Evolutionary conservation across 2,113 vertebrate species (phyloP), one percentile per base, ranked within the genome.

Genomic region (Passer domesticus): DNA sequence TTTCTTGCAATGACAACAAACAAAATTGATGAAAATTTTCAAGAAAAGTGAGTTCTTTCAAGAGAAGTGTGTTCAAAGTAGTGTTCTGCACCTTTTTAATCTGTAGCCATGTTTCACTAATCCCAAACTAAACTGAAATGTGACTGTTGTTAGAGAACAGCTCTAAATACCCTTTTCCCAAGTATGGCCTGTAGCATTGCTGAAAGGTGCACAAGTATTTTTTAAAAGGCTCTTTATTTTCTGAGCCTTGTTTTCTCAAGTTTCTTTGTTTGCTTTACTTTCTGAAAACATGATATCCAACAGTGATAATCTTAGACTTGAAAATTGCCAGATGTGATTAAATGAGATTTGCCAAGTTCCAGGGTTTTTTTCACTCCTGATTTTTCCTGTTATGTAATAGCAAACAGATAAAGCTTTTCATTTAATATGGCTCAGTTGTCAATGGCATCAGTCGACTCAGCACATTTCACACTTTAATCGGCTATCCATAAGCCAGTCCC

Each of bases 291-390:
- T 31, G n/a, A 87, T 83, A 89, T 90, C 82, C 82, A 92, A 70
- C 85, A 95, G 88, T 21, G 94, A 90, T 96, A 97, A 97, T 97
- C 87, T 94, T 75, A 75, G 66, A 78, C 70, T 83, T 94, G 66
- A 95, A 95, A 96, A 93, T 49, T 87, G 77, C 91, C 96, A 97
- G 90, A 95, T 92, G 88, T 96, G 95, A 96, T 97, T 96, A 97
- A 96, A 81, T 87, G 72, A 97, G 86, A 95, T 93, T 94, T 94
- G 93, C 96, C 83, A 92, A 93, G 67, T 97, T 94, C 63, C 70
- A 90, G 85, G 81, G 10, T 4, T 96, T 94, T 96, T 97, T 95
- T 92, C 83, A 86, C 50, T 97, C 75, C 59, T 86, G 75, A 13
- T 25, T 96, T 96, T 95, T 41, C 59, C 83, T 94, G 73, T 97